Conservation (phyloP, 2,888 invertebrate species). For the Aleiodes alternator region DNA sequence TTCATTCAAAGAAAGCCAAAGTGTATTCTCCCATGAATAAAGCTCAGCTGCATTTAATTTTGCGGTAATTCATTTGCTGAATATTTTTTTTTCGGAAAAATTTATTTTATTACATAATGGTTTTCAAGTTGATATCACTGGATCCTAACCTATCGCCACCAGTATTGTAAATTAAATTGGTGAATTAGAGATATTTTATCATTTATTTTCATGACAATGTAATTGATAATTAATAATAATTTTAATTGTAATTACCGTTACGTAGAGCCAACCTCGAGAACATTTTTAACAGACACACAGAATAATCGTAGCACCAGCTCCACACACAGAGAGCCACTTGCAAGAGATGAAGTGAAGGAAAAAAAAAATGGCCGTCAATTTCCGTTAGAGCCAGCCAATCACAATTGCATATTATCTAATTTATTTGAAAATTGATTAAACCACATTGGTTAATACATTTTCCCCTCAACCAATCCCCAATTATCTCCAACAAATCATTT, state of each 20-base stretch:
- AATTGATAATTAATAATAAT: slow-evolving; percentile 24
- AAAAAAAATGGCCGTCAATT: slow-evolving; percentile 25
- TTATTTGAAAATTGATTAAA: neutral
- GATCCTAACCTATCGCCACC: slow-evolving; percentile 42
- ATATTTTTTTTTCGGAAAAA: slow-evolving; percentile 13
- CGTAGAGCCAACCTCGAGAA: slow-evolving; percentile 68
- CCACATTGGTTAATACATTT: neutral
- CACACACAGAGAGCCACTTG: slow-evolving; percentile 24
- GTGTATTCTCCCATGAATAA: neutral
- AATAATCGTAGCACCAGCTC: slow-evolving; percentile 9
- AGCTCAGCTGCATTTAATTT: neutral
- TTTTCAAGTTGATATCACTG: slow-evolving; percentile 48
- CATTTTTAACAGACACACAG: slow-evolving; percentile 59
- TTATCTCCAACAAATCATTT: neutral
- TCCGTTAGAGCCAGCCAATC: slow-evolving; percentile 3
- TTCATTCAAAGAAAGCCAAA: neutral
- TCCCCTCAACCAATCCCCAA: neutral
- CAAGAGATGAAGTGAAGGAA: neutral
- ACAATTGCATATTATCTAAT: too few relatives aligned
- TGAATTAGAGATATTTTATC: neutral
- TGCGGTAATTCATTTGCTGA: neutral
- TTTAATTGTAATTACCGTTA: slow-evolving; percentile 62
- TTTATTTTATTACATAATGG: slow-evolving; percentile 63
- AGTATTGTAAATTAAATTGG: slow-evolving; percentile 27
- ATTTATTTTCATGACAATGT: neutral